Conservation (phyloP, 1,140 invertebrate species). For the fruit fly (Drosophila melanogaster) region DNA sequence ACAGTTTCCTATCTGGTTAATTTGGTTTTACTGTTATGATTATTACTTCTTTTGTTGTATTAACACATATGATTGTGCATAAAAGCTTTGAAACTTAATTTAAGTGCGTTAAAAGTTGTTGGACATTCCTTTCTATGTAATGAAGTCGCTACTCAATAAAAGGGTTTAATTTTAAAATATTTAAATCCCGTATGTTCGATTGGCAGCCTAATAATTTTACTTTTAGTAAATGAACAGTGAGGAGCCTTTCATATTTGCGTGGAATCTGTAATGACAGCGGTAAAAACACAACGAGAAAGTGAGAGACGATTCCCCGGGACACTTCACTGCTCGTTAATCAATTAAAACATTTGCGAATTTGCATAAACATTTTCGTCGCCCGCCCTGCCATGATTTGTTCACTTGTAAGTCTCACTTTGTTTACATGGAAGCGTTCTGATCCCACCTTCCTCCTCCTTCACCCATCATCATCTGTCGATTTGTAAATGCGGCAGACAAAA, state of each 20-base stretch:
- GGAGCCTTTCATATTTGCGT: slow-evolving; percentile 18
- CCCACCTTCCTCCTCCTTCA: too few species aligned
- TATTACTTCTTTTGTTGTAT: background rate
- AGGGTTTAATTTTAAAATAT: background rate
- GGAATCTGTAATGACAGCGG: slow-evolving; percentile 24
- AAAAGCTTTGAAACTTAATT: too few species aligned
- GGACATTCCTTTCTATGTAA: background rate
- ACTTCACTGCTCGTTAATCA: slow-evolving; percentile 64
- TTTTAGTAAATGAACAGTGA: slow-evolving; percentile 13
- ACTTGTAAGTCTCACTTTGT: slow-evolving; percentile 52
- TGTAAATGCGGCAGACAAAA: slow-evolving; percentile 56
- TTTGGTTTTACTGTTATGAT: too few species aligned
- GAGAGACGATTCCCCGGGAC: slow-evolving; percentile 26
- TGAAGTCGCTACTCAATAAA: background rate
- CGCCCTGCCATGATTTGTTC: slow-evolving; percentile 57
- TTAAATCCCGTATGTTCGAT: background rate
- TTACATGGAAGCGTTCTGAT: slow-evolving; percentile 43
- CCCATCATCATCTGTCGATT: slow-evolving; percentile 14
- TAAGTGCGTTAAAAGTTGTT: too few species aligned
- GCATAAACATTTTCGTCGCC: slow-evolving; percentile 60
- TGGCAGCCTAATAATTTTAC: slow-evolving; percentile 12
- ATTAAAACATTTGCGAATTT: slow-evolving; percentile 68
- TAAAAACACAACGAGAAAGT: slow-evolving; percentile 5
- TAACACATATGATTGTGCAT: background rate
- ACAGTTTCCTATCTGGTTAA: too few species aligned